A percentile compares a stretch with the other conserved stretches of the same genome.
These are phyloP conservation scores for Bradynema listronoti DNA, from an alignment of 1,140 invertebrate species.

Conservation along the genomic window DNA sequence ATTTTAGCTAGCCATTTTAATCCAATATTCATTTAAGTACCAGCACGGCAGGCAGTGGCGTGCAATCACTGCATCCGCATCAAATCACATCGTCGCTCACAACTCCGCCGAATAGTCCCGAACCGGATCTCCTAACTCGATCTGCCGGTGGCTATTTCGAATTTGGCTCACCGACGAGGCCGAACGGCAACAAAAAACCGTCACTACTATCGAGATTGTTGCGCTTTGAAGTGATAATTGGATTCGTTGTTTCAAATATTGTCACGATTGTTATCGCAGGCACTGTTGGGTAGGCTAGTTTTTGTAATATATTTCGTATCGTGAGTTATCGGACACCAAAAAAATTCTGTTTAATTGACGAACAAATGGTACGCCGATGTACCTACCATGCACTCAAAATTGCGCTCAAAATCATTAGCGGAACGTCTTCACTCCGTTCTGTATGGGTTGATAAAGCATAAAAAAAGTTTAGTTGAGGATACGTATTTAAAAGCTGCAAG, in stretches of 20 bases:
- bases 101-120: conserved; percentile 55
- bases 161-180: conserved; percentile 59
- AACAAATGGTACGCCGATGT: no score
- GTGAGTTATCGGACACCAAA: no score
- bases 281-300: conserved; percentile 79
- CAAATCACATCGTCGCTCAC: conserved; percentile 53
- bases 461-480: no score
- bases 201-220: conserved; percentile 69
- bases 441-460: no score
- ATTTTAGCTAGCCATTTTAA: conserved; percentile 4
- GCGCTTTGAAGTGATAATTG: conserved; percentile 79
- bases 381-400: no score
- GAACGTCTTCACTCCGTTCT: no score
- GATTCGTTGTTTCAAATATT: conserved; percentile 79
- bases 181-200: conserved; percentile 66
- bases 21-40: no score
- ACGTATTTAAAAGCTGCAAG: no score
- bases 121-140: conserved; percentile 44
- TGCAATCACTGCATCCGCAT: conserved; percentile 24
- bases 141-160: conserved; percentile 16
- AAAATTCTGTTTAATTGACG: no score
- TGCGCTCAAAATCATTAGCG: no score
- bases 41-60: no score
- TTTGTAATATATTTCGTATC: no score
- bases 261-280: conserved; percentile 78